Base-by-base conservation (phyloP, 2,797 vertebrate species). In the Enteromius trimaculatus region DNA sequence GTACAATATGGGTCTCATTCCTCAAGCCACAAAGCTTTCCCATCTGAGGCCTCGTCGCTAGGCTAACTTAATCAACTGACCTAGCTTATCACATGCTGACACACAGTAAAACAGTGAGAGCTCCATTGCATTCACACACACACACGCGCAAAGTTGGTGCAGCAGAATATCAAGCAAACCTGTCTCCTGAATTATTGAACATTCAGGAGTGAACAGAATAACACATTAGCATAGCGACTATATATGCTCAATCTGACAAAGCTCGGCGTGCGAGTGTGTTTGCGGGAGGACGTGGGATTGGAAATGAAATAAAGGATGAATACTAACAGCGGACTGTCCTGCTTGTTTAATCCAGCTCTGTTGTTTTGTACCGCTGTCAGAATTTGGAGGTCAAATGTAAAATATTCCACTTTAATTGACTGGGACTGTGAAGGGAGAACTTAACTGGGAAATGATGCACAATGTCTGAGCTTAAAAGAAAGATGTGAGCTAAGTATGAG, bases 121-220 rank as follows among this genome's bases (percentile, higher is more conserved):
- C 44, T 37, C n/a, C 3, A 51, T 58, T 47, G 17, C 58, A 29
- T 60, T 5, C 81, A 83, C 80, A 80, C 81, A 82, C 81, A 72
- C 87, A 84, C 86, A 87, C 86, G 79, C 86, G 88, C 49, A 2
- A 53, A 87, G 84, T 86, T 92, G 89, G 89, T 91, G 90, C 92
- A 92, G 89, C 90, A 92, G 93, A 94, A 95, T 95, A 92, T 92
- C 94, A 94, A 95, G 94, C 92, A 94, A 95, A 93, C 92, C 92
- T 90, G 91, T 90, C 91, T 94, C 90, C 87, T 95, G 93, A 95
- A 95, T 95, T 94, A 95, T 95, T 95, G 92, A 95, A 89, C 86
- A 71, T 68, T 82, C 92, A 88, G 90, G 90, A 92, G 92, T 78
- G 90, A 91, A 92, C 88, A 77, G 91, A 87, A 89, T 90, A 84